Evolutionary conservation across 2,888 invertebrate species (phyloP).

Genomic region (Cistogaster globosa): DNA sequence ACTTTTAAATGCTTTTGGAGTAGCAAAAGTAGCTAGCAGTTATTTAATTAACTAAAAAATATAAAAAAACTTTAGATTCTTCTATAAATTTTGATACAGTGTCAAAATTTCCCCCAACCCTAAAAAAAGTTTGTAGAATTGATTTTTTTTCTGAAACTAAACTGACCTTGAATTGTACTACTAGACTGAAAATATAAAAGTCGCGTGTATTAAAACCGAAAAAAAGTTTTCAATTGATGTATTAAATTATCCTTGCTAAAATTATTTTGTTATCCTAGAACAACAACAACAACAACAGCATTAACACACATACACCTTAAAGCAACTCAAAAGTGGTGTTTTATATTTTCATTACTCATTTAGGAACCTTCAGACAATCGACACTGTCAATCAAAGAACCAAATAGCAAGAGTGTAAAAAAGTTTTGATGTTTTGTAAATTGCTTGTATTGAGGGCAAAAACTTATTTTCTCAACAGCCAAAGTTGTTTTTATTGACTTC

Average conservation of each 20-base stretch:
- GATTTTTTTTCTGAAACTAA: conserved; percentile 8
- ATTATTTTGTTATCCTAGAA: conserved; percentile 20
- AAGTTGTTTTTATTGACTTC: conserved; percentile 23
- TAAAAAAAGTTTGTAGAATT: not conserved
- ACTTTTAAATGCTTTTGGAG: no score
- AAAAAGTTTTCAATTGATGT: conserved; percentile 29
- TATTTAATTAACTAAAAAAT: no score
- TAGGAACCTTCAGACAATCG: conserved; percentile 65
- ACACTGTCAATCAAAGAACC: conserved; percentile 60
- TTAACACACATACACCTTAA: not conserved
- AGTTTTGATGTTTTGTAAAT: conserved; percentile 3
- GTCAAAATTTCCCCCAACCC: no score
- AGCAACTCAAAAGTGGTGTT: conserved; percentile 31
- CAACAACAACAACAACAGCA: conserved; percentile 14
- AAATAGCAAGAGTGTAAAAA: not conserved
- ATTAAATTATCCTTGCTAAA: conserved; percentile 1
- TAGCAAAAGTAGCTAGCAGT: no score
- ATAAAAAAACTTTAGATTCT: no score
- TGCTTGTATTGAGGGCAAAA: not conserved
- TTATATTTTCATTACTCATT: conserved; percentile 27
- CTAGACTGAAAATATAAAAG: not conserved
- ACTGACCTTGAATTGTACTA: conserved; percentile 14
- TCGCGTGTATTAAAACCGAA: conserved; percentile 49
- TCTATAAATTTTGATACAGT: no score
- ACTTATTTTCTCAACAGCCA: not conserved